A percentile compares a stretch with the other conserved stretches of the same genome.
phyloP scores from a whole-genome alignment of 1,140 invertebrate genomes.

The Drosophila mojavensis region DNA sequence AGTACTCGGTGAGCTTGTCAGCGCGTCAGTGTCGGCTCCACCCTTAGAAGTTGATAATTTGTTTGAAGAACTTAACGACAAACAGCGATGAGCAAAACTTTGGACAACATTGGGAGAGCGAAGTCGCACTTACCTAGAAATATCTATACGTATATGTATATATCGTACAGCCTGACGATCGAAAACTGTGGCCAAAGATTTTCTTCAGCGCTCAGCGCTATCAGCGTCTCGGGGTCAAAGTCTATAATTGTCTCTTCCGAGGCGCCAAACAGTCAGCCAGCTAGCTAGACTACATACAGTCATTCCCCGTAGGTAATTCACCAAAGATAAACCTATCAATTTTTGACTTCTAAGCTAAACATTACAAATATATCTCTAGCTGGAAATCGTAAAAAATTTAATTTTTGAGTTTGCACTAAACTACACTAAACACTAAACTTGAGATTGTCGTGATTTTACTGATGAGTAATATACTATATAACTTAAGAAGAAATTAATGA shows the following conservation, averaged over 20 bases:
- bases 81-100: constrained; percentile 16
- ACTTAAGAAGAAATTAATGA: no score
- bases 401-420: no score
- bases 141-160: neutral
- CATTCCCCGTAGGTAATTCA: constrained; percentile 2
- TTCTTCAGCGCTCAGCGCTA: constrained; percentile 1
- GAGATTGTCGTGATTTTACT: no score
- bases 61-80: constrained; percentile 15
- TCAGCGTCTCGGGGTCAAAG: constrained; percentile 12
- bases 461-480: no score
- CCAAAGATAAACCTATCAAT: constrained; percentile 5
- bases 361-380: neutral
- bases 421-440: no score
- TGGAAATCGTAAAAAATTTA: neutral
- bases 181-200: constrained; percentile 16
- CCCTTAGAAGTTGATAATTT: constrained; percentile 26
- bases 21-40: constrained; percentile 16
- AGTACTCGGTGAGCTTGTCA: neutral
- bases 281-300: constrained; percentile 9
- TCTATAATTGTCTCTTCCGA: neutral
- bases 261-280: neutral
- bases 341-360: neutral
- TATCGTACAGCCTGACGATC: neutral
- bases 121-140: constrained; percentile 19
- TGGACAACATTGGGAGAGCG: constrained; percentile 8